A percentile compares a stretch with the other conserved stretches of the same genome.
These are phyloP conservation scores for Pangasius macronema DNA, from an alignment of 2,797 vertebrate species.

Conservation along the genomic window DNA sequence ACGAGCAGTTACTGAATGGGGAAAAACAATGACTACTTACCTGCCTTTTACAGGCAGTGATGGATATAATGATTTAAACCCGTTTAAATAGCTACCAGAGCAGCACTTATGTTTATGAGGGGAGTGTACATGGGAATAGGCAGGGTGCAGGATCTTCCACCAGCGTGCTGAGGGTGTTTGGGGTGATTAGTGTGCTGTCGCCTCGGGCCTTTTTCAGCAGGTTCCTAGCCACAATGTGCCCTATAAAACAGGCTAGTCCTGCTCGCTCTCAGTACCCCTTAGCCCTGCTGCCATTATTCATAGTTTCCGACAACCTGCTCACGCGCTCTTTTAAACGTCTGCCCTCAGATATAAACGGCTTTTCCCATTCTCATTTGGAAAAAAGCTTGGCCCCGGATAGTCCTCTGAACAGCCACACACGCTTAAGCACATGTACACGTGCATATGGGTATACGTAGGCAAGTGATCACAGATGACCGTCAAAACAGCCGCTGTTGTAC, in stretches of 20 bases:
- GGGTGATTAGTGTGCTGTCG: slow-evolving; percentile 44
- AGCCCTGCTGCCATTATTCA: slow-evolving; percentile 56
- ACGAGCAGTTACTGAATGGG: neutral
- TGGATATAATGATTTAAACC: slow-evolving; percentile 24
- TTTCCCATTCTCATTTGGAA: slow-evolving; percentile 43
- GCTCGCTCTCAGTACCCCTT: slow-evolving; percentile 46
- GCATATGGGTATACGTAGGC: too few species aligned
- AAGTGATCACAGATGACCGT: neutral
- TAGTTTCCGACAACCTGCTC: slow-evolving; percentile 58
- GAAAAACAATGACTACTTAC: neutral
- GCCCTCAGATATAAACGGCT: slow-evolving; percentile 52
- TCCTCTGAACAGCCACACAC: slow-evolving; percentile 28
- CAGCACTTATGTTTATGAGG: slow-evolving; percentile 2
- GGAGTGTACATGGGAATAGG: slow-evolving; percentile 24
- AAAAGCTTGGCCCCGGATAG: neutral
- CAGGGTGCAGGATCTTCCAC: slow-evolving; percentile 39
- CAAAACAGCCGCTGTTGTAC: neutral
- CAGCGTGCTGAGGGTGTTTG: slow-evolving; percentile 36
- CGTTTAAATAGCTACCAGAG: slow-evolving; percentile 16
- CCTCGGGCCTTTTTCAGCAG: slow-evolving; percentile 53
- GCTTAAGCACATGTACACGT: neutral
- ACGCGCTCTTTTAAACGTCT: slow-evolving; percentile 43
- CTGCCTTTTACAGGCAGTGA: slow-evolving; percentile 13
- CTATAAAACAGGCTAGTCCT: slow-evolving; percentile 53
- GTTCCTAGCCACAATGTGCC: slow-evolving; percentile 49